Evolutionary conservation across 2,113 vertebrate genomes (phyloP).

Genomic region (Globicephala melas): DNA sequence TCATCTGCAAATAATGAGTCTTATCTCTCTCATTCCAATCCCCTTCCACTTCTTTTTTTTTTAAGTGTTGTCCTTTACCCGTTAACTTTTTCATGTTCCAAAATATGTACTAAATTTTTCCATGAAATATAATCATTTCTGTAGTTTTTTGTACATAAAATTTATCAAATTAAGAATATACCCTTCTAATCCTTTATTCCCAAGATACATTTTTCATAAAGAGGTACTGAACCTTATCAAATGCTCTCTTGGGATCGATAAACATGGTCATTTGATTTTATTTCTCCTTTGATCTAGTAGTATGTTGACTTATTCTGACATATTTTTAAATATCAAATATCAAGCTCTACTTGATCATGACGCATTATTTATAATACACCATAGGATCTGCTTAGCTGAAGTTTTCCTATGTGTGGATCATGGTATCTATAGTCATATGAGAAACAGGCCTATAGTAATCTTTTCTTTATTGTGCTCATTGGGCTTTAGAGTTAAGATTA

Average conservation of each 20-base stretch:
- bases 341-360: background rate
- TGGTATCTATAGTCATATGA: background rate
- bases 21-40: background rate
- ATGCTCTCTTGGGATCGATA: background rate
- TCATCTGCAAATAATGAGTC: background rate
- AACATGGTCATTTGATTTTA: background rate
- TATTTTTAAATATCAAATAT: background rate
- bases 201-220: slow-evolving; percentile 5
- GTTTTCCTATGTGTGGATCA: background rate
- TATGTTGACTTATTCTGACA: background rate
- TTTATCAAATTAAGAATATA: background rate
- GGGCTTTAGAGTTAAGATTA: background rate
- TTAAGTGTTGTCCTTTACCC: background rate
- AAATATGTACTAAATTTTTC: background rate
- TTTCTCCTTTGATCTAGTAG: background rate
- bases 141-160: background rate
- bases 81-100: background rate
- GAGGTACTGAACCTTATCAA: background rate
- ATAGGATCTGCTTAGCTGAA: background rate
- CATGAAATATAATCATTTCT: background rate
- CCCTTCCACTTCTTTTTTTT: background rate
- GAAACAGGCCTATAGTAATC: background rate
- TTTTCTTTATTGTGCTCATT: background rate
- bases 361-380: background rate
- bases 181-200: background rate